These are phyloP conservation scores for Phoenicopterus ruber DNA, from an alignment of 2,113 vertebrate species.

Conservation along the genomic window DNA sequence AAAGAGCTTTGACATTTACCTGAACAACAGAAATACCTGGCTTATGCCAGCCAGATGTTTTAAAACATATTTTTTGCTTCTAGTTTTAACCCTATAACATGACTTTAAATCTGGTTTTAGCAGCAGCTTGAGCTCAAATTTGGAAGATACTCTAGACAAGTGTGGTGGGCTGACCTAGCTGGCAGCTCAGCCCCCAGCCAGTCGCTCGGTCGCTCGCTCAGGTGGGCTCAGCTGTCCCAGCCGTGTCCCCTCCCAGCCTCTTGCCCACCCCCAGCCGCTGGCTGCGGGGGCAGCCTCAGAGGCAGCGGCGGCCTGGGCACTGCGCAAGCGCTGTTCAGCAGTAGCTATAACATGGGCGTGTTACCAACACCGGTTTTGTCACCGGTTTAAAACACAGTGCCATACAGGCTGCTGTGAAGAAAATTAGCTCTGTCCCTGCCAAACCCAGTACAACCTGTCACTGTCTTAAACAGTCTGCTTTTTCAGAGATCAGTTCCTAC, in stretches of 20 bases:
- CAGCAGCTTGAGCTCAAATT: neutral
- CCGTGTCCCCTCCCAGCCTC: neutral
- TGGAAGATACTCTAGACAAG: neutral
- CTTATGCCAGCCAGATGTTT: neutral
- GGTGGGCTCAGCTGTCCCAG: neutral
- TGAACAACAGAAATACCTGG: neutral
- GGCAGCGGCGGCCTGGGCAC: neutral
- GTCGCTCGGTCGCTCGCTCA: accelerated
- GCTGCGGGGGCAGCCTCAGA: neutral
- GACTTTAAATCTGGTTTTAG: neutral
- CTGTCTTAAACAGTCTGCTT: neutral
- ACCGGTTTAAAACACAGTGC: neutral
- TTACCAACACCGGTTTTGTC: neutral
- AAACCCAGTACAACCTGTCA: neutral
- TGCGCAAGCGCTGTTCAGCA: neutral
- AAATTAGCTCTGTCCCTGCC: neutral
- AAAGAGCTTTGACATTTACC: neutral
- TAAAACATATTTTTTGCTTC: neutral
- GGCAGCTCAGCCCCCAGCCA: neutral
- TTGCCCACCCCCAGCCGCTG: accelerated
- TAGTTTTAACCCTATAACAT: neutral
- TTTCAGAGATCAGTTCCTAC: neutral
- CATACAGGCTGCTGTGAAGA: neutral
- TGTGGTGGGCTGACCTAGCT: neutral
- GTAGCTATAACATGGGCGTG: neutral